Evolutionary conservation across 64 coral and sea anemone species (phyloP), one percentile per base, ranked within the genome.

Genomic region (Actinia tenebrosa): DNA sequence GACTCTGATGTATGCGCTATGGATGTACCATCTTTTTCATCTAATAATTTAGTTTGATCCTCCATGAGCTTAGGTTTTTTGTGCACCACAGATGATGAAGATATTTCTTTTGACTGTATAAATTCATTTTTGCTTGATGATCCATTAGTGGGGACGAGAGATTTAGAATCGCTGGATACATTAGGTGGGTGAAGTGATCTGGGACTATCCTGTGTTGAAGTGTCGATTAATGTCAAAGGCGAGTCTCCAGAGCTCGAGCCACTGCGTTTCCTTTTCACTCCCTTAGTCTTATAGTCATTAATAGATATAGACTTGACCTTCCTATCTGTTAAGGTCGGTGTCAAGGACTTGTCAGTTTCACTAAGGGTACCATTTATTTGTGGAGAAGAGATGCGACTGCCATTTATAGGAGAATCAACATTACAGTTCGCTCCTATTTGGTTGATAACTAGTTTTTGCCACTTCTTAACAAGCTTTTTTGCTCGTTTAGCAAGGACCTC

Each of bases 401-500:
- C 96, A 92, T 98, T 98, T 7, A 98, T 60, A 16, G 96, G 96
- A 27, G 93, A 98, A 56, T 98, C 93, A 80, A 60, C 71, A 92
- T 75, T 98, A 47, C 96, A 89, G 53, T 89, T 80, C 5, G 96
- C 89, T 88, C 95, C 93, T 64, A 99, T 84, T 59, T 99, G 97
- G 81, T 99, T 99, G 18, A 95, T 91, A 66, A 99, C 93, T 50
- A 95, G 83, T 86, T 92, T 95, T 75, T 99, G 93, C 97, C 97
- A 99, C 62, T 93, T 95, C 83, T 99, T 99, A 26, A 99, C 97
- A 77, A 99, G 93, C 86, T 91, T 92, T 71, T 99, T 99, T 52
- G 97, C 97, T 47, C 97, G 80, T 27, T 91, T 94, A 20, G 97
- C 97, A 60, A 99, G 83, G 59, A 91, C 93, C 22, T 89, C 93